Percentiles rank a stretch among this genome's conserved stretches.
These are phyloP conservation scores for Galeopterus variegatus DNA, from an alignment of 2,113 vertebrate genomes.

Conservation along the genomic window DNA sequence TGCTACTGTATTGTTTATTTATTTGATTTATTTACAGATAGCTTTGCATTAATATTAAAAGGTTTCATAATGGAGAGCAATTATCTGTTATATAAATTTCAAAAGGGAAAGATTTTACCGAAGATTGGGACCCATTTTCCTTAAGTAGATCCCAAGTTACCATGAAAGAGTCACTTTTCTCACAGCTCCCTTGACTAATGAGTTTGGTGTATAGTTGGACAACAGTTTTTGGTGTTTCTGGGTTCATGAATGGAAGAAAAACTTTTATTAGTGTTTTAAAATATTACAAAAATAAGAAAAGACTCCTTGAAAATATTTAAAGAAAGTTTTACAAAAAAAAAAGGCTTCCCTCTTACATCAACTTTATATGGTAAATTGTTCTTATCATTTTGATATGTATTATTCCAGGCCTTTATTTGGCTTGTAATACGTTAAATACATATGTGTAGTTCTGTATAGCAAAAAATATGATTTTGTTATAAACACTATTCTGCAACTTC, in stretches of 20 bases:
- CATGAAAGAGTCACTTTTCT: slow-evolving; percentile 2
- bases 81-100: neutral
- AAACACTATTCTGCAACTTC: neutral
- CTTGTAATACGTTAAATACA: neutral
- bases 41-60: slow-evolving; percentile 37
- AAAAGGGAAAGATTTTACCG: neutral
- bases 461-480: neutral
- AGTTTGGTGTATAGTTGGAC: neutral
- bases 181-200: slow-evolving; percentile 30
- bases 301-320: slow-evolving; percentile 1
- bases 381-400: slow-evolving; percentile 2
- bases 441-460: neutral
- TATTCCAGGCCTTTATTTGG: slow-evolving; percentile 32
- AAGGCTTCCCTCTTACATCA: neutral
- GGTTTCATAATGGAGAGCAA: neutral
- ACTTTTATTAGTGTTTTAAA: neutral
- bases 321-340: neutral
- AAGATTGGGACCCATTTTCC: neutral
- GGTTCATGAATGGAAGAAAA: neutral
- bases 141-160: slow-evolving; percentile 1
- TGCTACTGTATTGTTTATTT: neutral
- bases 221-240: slow-evolving; percentile 15
- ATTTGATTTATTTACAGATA: neutral
- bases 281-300: neutral
- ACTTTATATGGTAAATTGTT: neutral